Evolutionary conservation across 2,113 vertebrate genomes (phyloP).

Genomic region (Dendrocopos noguchii): DNA sequence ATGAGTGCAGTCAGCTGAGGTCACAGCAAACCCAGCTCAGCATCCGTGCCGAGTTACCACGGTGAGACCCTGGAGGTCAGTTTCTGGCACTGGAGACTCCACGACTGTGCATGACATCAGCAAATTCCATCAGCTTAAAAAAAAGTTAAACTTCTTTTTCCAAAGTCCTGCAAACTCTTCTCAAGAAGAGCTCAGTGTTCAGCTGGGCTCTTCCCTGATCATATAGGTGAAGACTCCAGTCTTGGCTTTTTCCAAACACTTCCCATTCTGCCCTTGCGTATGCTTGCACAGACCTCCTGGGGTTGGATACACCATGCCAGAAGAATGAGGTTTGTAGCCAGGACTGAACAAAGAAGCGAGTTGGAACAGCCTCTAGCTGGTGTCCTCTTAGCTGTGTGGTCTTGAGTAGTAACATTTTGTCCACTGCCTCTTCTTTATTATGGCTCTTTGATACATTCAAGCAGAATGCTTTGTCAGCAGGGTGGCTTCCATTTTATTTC

Average conservation of each 20-base stretch:
- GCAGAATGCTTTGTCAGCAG: neutral
- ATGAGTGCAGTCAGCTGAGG: fast-evolving
- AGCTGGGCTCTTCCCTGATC: neutral
- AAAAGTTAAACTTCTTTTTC: neutral
- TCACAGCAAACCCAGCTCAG: neutral
- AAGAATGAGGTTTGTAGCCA: neutral
- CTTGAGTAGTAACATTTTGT: neutral
- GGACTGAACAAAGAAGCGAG: neutral
- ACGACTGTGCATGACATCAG: fast-evolving
- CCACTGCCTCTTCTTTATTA: neutral
- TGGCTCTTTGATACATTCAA: neutral
- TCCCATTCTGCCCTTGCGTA: neutral
- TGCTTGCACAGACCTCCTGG: neutral
- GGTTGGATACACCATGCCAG: fast-evolving
- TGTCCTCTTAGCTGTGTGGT: neutral
- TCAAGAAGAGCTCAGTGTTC: neutral
- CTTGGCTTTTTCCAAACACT: neutral
- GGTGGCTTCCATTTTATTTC: neutral
- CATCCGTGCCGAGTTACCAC: neutral
- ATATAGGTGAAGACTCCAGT: neutral
- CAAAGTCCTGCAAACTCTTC: neutral
- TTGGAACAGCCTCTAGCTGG: neutral
- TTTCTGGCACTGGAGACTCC: no score
- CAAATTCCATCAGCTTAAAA: neutral
- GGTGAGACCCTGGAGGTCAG: neutral